These are phyloP conservation scores for Denticeps clupeoides DNA, from an alignment of 2,797 vertebrate species.

Conservation along the genomic window DNA sequence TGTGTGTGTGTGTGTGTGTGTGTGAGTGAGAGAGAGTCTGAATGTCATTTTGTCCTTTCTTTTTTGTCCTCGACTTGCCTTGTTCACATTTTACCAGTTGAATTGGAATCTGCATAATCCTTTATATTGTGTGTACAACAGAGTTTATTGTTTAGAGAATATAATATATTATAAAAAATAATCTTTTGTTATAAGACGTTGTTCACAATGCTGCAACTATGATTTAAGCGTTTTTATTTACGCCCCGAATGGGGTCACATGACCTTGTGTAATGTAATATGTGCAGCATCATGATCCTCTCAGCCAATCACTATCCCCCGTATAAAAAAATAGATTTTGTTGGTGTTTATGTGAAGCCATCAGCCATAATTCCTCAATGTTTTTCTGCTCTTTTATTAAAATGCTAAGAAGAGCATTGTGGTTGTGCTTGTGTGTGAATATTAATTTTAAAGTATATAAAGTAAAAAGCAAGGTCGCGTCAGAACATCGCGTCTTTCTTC, in stretches of 20 bases:
- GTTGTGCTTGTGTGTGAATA: neutral
- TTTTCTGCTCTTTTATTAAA: neutral
- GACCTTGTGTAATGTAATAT: neutral
- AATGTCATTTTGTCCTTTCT: neutral
- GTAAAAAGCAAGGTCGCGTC: no score
- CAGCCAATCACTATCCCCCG: neutral
- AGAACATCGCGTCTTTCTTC: no score
- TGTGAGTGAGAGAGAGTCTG: neutral
- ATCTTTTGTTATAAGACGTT: slow-evolving; percentile 28
- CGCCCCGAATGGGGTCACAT: neutral
- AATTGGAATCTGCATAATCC: no score
- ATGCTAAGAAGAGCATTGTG: neutral
- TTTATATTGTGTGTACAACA: no score
- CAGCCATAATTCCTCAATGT: neutral
- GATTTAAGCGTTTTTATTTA: neutral
- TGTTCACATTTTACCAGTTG: no score
- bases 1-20: neutral
- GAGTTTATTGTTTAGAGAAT: no score
- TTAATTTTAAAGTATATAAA: no score
- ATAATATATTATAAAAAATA: no score
- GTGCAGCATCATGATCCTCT: neutral
- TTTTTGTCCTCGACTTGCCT: no score
- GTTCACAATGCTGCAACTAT: no score
- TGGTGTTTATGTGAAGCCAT: neutral
- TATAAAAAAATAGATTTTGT: neutral